Percentiles rank a stretch among this genome's conserved stretches.
These are phyloP conservation scores for Theristicus caerulescens DNA, from an alignment of 2,113 vertebrate genomes.

Conservation along the genomic window DNA sequence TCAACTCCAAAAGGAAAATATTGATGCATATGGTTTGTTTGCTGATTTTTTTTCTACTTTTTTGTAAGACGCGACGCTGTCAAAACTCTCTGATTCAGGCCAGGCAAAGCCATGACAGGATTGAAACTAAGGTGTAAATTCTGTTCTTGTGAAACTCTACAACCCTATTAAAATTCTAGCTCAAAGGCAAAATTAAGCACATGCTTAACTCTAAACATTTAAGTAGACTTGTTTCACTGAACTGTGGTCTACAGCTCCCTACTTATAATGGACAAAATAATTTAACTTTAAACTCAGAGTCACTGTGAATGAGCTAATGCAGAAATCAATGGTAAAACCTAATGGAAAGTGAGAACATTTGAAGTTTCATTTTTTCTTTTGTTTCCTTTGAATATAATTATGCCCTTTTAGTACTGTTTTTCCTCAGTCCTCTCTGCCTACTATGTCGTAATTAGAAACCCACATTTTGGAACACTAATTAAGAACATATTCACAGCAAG, in stretches of 20 bases:
- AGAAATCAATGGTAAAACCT: constrained; percentile 17
- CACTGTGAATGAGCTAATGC: not conserved
- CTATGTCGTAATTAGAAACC: not conserved
- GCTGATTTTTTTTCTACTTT: not conserved
- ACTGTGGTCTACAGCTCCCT: not conserved
- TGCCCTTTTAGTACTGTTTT: not conserved
- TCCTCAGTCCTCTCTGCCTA: not conserved
- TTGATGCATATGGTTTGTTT: not conserved
- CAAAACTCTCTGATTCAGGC: not conserved
- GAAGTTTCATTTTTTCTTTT: constrained; percentile 22
- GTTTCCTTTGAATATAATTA: not conserved
- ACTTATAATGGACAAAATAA: not conserved
- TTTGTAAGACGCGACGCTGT: not conserved
- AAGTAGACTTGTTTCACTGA: not conserved
- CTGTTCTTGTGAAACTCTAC: not conserved
- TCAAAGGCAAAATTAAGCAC: not conserved
- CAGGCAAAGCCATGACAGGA: not conserved
- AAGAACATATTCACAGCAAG: constrained; percentile 1
- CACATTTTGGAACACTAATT: not conserved
- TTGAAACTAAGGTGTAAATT: not conserved
- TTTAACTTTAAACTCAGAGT: constrained; percentile 12
- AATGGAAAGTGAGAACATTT: constrained; percentile 8
- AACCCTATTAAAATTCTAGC: not conserved
- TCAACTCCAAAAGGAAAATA: not conserved
- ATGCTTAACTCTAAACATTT: not conserved